A percentile compares a stretch with the other conserved stretches of the same genome.
Conservation (phyloP, 2,888 invertebrate genomes). For the Deroplatys truncata region DNA sequence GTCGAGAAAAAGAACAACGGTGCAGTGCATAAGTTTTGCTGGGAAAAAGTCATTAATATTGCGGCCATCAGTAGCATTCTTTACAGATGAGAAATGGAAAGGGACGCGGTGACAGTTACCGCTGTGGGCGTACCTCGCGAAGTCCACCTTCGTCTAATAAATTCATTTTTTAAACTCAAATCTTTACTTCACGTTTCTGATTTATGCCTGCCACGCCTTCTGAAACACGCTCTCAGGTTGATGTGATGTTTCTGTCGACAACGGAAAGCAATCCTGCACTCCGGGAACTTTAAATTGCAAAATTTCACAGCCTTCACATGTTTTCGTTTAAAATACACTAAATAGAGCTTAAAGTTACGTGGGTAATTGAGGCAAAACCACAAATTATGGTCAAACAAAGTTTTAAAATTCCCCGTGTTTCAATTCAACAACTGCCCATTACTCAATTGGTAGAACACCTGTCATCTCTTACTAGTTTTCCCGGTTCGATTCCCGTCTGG, state of each 20-base stretch:
- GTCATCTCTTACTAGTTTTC: too few species aligned
- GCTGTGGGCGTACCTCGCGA: neutral
- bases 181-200: neutral
- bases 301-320: too few species aligned
- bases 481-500: too few species aligned
- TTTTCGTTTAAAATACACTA: too few species aligned
- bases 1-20: neutral
- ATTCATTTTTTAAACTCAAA: neutral
- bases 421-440: too few species aligned
- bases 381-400: too few species aligned
- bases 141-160: neutral
- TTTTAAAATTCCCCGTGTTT: too few species aligned
- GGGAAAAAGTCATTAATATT: neutral
- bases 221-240: neutral
- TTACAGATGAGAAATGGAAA: neutral
- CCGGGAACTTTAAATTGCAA: too few species aligned
- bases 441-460: too few species aligned
- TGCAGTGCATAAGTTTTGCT: neutral
- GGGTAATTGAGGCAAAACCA: too few species aligned
- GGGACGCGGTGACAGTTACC: neutral
- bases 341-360: too few species aligned
- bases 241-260: neutral
- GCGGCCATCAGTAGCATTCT: neutral
- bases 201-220: neutral
- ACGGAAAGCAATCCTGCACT: too few species aligned